Evolutionary conservation across 2,113 vertebrate species (phyloP), one percentile per base, ranked within the genome.

Genomic region (Cromileptes altivelis): DNA sequence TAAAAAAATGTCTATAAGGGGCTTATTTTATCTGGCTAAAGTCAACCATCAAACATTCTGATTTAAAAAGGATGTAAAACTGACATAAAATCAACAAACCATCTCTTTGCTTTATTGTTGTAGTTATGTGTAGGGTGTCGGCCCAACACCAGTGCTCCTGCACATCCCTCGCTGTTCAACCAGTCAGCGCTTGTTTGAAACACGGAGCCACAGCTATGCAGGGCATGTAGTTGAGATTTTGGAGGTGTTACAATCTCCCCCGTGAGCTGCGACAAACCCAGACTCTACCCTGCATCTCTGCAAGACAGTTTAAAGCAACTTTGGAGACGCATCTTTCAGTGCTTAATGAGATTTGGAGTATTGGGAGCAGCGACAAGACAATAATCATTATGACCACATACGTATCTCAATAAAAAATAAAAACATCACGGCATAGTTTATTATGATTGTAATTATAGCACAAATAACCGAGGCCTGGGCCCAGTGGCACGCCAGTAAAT

Each of bases 271-370:
- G 4, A 56, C 57, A 58, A 79, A 86, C 19, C 58, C 53, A 49
- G 18, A 64, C 55, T 57, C 62, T 40, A 14, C 49, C 10, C 63
- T 56, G 37, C 23, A 6, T 75, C 30, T 57, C 79, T 53, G 37
- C 71, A 52, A 23, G 25, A 58, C 33, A 45, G 65, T 79, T 79
- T 73, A 68, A 58, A 82, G 76, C 68, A 65, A 69, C 58, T 78
- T 70, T 61, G 27, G 25, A 76, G 79, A 58, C 52, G 60, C 71
- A 62, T 81, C 49, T 77, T 74, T 84, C 67, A 72, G 82, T 40
- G 50, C 40, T 72, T 87, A 80, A 88, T 85, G 69, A 85, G 76
- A 53, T 84, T 45, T 65, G 7, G 49, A 71, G 77, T 53, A 19
- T 11, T 78, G 78, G 52, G 71, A 84, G 53, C 23, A n/a, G 40